These are phyloP conservation scores for Lophotriccus pileatus DNA, from an alignment of 2,797 vertebrate species.

Conservation along the genomic window DNA sequence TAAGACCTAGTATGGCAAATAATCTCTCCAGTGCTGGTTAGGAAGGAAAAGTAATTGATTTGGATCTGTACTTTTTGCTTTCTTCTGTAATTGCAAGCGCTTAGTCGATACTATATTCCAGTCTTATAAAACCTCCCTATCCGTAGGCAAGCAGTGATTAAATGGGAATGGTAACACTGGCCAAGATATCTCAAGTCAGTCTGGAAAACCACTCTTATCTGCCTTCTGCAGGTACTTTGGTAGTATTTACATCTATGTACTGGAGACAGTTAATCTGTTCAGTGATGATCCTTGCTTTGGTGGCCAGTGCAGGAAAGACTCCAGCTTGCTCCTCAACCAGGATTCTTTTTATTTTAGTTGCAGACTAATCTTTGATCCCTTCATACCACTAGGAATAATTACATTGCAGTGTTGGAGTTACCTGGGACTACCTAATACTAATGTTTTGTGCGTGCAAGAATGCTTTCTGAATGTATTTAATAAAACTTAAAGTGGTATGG, in stretches of 20 bases:
- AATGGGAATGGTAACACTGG: neutral
- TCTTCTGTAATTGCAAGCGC: slow-evolving; percentile 25
- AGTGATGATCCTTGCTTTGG: slow-evolving; percentile 21
- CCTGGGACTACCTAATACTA: slow-evolving; percentile 40
- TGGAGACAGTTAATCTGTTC: slow-evolving; percentile 17
- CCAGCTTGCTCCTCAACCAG: neutral
- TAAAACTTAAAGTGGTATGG: slow-evolving; percentile 41
- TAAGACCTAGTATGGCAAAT: neutral
- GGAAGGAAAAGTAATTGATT: neutral
- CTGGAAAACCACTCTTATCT: neutral
- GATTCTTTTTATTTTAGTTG: slow-evolving; percentile 27
- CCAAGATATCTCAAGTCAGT: neutral
- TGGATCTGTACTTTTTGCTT: neutral
- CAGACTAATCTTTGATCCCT: slow-evolving; percentile 28
- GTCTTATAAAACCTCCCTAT: neutral
- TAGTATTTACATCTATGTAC: slow-evolving; percentile 5
- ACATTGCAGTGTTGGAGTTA: slow-evolving; percentile 38
- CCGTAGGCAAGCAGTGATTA: neutral
- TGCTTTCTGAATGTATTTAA: slow-evolving; percentile 56
- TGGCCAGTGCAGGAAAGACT: slow-evolving; percentile 16
- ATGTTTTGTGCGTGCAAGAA: slow-evolving; percentile 55
- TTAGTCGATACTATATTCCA: neutral
- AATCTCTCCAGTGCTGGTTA: neutral
- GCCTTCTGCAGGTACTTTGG: slow-evolving; percentile 7
- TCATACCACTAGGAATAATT: slow-evolving; percentile 52